Percentiles rank a stretch among this genome's conserved stretches.
Conservation (phyloP, 2,113 vertebrate species). For the Pterocles orientalis region DNA sequence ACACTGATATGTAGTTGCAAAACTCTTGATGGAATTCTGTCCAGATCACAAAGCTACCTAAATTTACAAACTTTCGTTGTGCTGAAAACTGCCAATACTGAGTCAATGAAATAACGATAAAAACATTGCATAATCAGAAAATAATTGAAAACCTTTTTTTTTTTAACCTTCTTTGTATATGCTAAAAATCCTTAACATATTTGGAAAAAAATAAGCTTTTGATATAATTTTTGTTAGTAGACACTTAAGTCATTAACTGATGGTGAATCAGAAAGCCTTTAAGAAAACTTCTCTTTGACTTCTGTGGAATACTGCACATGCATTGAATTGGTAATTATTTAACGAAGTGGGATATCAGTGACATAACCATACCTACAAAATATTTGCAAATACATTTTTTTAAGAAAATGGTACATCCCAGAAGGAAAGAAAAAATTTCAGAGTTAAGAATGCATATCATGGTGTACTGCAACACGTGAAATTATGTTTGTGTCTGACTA, state of each 20-base stretch:
- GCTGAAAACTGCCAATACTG: neutral
- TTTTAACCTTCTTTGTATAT: neutral
- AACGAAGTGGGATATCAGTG: neutral
- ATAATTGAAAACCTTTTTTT: neutral
- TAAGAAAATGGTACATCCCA: neutral
- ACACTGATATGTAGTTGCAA: rapidly evolving
- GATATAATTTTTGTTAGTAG: neutral
- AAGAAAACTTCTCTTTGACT: neutral
- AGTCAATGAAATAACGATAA: neutral
- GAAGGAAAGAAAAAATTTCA: neutral
- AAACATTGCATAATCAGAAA: neutral
- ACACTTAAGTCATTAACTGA: neutral
- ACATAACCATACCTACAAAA: neutral
- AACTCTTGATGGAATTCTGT: neutral
- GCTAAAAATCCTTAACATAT: neutral
- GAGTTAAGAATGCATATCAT: neutral
- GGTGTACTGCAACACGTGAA: neutral
- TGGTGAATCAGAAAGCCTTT: neutral
- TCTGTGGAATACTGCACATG: neutral
- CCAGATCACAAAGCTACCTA: neutral
- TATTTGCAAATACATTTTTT: neutral
- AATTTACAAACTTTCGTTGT: neutral
- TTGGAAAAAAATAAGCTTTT: neutral
- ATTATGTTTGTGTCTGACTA: neutral
- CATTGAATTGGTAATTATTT: neutral